Evolutionary conservation across 2,113 vertebrate genomes (phyloP).

Genomic region (Ornithorhynchus anatinus): DNA sequence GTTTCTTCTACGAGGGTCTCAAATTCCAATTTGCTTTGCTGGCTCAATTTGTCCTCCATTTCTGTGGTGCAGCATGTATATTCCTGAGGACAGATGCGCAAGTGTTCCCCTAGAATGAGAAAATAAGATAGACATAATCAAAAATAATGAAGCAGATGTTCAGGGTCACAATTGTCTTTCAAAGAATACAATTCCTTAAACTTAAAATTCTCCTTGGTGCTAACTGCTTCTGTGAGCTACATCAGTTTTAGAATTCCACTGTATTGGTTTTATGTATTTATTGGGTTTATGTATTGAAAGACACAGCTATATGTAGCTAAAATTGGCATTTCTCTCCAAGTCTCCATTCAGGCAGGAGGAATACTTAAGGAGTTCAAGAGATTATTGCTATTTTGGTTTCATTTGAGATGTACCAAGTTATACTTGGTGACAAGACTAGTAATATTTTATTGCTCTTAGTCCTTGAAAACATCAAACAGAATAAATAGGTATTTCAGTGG

Average conservation of each 20-base stretch:
- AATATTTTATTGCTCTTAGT: not conserved
- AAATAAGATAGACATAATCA: not conserved
- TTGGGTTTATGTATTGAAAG: not conserved
- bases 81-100: slow-evolving; percentile 88
- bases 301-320: not conserved
- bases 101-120: slow-evolving; percentile 81
- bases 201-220: not conserved
- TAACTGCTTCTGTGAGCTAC: not conserved
- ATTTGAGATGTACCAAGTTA: slow-evolving; percentile 28
- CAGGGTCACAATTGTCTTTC: not conserved
- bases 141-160: not conserved
- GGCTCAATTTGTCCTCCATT: slow-evolving; percentile 90
- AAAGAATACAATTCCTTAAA: not conserved
- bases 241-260: not conserved
- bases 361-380: not conserved
- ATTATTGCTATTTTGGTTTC: not conserved
- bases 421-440: not conserved
- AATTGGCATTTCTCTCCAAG: not conserved
- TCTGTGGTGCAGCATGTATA: slow-evolving; percentile 91
- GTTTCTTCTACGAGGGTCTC: slow-evolving; percentile 87
- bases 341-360: not conserved
- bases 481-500: not conserved
- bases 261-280: not conserved
- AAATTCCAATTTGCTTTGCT: slow-evolving; percentile 91
- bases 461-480: slow-evolving; percentile 17